phyloP scores from a whole-genome alignment of 2,797 vertebrate genomes.

The Heliangelus exortis region DNA sequence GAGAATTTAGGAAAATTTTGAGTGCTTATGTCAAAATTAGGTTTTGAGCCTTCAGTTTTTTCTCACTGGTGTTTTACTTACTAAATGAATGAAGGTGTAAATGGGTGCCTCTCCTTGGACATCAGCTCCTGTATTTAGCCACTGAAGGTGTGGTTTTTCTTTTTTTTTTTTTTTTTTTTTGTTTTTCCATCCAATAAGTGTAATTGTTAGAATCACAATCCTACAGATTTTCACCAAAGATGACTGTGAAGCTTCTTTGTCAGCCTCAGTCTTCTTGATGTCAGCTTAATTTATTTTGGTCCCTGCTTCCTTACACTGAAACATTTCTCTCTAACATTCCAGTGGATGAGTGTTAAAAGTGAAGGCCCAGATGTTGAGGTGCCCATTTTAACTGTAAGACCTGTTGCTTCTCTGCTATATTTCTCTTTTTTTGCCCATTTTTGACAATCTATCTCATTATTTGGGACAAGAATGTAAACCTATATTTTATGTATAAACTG shows the following conservation, averaged over 20 bases:
- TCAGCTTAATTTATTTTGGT: neutral
- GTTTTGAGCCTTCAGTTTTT: neutral
- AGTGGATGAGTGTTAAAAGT: neutral
- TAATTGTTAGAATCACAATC: neutral
- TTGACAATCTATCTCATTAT: neutral
- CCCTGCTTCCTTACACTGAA: neutral
- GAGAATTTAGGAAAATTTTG: neutral
- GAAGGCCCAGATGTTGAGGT: neutral
- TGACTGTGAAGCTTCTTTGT: rapidly evolving
- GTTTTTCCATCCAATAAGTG: no score
- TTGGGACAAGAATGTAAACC: neutral
- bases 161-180: no score
- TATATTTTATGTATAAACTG: neutral
- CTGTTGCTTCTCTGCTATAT: neutral
- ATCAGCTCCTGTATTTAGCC: neutral
- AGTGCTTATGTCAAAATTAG: neutral
- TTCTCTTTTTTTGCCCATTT: neutral
- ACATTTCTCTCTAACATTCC: neutral
- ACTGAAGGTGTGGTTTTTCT: neutral
- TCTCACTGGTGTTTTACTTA: neutral
- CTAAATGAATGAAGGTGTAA: neutral
- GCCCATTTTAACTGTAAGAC: rapidly evolving
- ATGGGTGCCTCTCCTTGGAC: neutral
- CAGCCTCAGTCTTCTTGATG: neutral
- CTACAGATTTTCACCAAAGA: neutral